Evolutionary conservation across 1,140 invertebrate species (phyloP).

Genomic region (Drosophila yakuba): DNA sequence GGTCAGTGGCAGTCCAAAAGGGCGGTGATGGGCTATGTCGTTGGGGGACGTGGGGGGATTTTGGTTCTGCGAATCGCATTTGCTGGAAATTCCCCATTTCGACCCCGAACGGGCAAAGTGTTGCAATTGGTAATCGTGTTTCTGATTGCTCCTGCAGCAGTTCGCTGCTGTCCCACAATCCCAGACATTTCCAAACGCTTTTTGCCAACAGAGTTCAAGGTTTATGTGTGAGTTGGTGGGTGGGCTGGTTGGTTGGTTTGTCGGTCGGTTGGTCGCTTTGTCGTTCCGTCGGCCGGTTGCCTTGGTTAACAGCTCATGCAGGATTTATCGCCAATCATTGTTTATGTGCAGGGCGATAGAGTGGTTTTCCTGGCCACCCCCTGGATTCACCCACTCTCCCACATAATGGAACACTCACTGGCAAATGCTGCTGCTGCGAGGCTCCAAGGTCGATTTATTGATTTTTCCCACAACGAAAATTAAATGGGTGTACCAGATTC

Average conservation of each 20-base stretch:
- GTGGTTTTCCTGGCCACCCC: background rate
- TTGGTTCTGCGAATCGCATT: slow-evolving; percentile 54
- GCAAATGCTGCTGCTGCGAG: slow-evolving; percentile 29
- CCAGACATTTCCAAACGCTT: slow-evolving; percentile 46
- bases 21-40: no score
- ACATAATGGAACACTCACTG: slow-evolving; percentile 23
- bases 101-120: slow-evolving; percentile 49
- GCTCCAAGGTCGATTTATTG: slow-evolving; percentile 83
- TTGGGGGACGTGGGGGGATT: slow-evolving; percentile 5
- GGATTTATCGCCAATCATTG: slow-evolving; percentile 62
- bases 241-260: background rate
- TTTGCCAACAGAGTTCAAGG: slow-evolving; percentile 69
- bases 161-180: slow-evolving; percentile 22
- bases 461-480: slow-evolving; percentile 72
- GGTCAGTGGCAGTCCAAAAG: slow-evolving; percentile 55
- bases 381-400: background rate
- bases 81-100: slow-evolving; percentile 69
- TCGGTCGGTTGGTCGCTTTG: background rate
- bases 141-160: slow-evolving; percentile 54
- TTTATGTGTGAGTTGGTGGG: slow-evolving; percentile 54
- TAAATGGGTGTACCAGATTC: slow-evolving; percentile 30
- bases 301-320: slow-evolving; percentile 52
- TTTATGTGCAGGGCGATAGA: slow-evolving; percentile 45
- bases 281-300: slow-evolving; percentile 6
- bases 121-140: slow-evolving; percentile 62